Conservation (phyloP, 2,113 vertebrate genomes). For the Corythornis madagascariensis region DNA sequence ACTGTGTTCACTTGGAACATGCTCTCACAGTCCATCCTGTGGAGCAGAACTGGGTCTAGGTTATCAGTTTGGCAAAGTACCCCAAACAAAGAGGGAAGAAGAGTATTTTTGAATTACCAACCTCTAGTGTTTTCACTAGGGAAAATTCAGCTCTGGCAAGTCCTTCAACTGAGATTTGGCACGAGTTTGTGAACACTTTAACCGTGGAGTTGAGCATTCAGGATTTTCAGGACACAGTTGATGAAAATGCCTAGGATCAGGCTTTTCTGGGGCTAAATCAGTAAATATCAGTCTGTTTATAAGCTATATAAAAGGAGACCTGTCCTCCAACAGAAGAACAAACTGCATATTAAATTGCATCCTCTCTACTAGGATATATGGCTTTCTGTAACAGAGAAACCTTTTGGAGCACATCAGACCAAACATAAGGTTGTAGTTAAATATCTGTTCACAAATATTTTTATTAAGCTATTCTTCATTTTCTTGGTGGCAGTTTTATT, state of each 20-base stretch:
- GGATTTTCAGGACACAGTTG: neutral
- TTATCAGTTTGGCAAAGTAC: neutral
- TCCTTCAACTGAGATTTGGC: neutral
- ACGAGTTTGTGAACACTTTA: neutral
- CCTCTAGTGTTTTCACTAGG: neutral
- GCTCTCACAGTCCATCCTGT: neutral
- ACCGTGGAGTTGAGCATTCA: neutral
- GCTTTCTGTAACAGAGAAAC: neutral
- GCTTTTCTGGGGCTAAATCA: neutral
- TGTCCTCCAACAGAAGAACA: neutral
- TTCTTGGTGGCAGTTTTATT: neutral
- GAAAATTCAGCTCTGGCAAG: neutral
- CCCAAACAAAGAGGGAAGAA: neutral
- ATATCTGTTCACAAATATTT: neutral
- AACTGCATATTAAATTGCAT: neutral
- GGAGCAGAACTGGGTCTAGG: neutral
- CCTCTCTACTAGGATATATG: neutral
- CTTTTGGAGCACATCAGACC: neutral
- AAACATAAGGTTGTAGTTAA: neutral
- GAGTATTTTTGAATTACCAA: neutral
- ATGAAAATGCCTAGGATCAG: neutral
- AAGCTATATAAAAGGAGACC: neutral
- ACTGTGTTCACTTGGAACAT: neutral
- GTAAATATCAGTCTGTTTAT: neutral
- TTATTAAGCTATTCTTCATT: neutral